Evolutionary conservation across 2,797 vertebrate genomes (phyloP), one percentile per base, ranked within the genome.

Genomic region (Acropternis orthonyx): DNA sequence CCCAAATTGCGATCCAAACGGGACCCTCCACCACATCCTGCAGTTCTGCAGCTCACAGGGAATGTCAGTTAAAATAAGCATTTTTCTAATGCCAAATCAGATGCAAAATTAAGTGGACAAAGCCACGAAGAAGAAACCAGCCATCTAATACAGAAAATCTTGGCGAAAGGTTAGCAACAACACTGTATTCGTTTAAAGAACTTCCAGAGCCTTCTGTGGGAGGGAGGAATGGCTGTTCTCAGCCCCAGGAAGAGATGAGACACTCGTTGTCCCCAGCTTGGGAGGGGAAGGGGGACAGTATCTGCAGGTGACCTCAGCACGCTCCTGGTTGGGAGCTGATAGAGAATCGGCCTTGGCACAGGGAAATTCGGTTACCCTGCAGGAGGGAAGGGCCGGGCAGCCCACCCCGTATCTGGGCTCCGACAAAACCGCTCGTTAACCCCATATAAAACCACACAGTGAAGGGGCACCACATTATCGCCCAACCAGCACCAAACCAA

Each of bases 1-100:
- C 23, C 59, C 36, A 24, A 26, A 78, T 0, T 9, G 56, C 74
- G 61, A 61, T 1, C n/a, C 0, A 5, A 44, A 52, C 0, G 8
- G 9, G 30, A 32, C 20, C 20, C 54, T 39, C 5, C 20, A 46
- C 32, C 48, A 26, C 10, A 20, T 21, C 21, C 37, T 12, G 20
- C 2, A 13, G 32, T 15, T 63, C 44, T 59, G 63, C 79, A 54
- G 44, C 61, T 83, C 54, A 17, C 0, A 9, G 1, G 41, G 7
- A 36, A 22, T 9, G 7, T 34, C 14, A 14, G 5, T 1, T 12
- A n/a, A 41, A 43, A 37, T 1, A 36, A 1, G 3, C 22, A 4
- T 2, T 7, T 26, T 63, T n/a, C 4, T 49, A 80, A 39, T 1
- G 4, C 14, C 48, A 56, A 43, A 49, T 39, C 30, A 34, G 32